Conservation (phyloP, 2,888 invertebrate species). For the Gerris lacustris region DNA sequence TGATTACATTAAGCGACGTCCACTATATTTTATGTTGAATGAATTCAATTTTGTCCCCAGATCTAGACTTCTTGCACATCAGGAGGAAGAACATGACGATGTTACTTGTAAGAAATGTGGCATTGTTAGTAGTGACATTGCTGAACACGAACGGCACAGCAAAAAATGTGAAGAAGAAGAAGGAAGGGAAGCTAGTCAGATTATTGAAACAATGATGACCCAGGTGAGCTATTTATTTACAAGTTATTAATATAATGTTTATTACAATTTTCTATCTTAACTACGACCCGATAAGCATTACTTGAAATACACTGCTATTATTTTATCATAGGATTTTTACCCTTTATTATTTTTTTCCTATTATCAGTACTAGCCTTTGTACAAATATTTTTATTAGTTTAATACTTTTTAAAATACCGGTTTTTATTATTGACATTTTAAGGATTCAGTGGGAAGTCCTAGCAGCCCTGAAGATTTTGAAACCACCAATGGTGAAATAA, state of each 20-base stretch:
- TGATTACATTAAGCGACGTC: too few relatives aligned
- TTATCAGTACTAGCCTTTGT: too few relatives aligned
- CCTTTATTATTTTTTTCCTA: too few relatives aligned
- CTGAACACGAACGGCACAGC: slow-evolving; percentile 27
- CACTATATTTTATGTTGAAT: neutral
- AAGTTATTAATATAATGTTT: too few relatives aligned
- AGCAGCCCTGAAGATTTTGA: neutral
- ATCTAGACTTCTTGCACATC: slow-evolving; percentile 23
- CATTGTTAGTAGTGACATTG: slow-evolving; percentile 7
- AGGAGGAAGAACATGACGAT: slow-evolving; percentile 24
- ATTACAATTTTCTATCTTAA: too few relatives aligned
- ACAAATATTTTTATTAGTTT: too few relatives aligned
- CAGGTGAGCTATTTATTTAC: neutral
- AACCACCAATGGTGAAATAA: neutral
- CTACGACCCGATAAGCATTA: too few relatives aligned
- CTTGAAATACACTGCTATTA: too few relatives aligned
- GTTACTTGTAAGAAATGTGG: slow-evolving; percentile 12
- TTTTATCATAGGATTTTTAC: too few relatives aligned
- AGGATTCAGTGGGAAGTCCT: neutral
- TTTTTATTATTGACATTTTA: neutral
- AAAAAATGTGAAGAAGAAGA: slow-evolving; percentile 26
- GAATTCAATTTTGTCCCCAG: neutral
- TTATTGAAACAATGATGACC: neutral
- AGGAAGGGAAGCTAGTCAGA: neutral
- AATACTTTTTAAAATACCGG: too few relatives aligned